Percentiles rank a stretch among this genome's conserved stretches.
Evolutionary conservation across 2,113 vertebrate species (phyloP).

Genomic region (Solenodon paradoxus): DNA sequence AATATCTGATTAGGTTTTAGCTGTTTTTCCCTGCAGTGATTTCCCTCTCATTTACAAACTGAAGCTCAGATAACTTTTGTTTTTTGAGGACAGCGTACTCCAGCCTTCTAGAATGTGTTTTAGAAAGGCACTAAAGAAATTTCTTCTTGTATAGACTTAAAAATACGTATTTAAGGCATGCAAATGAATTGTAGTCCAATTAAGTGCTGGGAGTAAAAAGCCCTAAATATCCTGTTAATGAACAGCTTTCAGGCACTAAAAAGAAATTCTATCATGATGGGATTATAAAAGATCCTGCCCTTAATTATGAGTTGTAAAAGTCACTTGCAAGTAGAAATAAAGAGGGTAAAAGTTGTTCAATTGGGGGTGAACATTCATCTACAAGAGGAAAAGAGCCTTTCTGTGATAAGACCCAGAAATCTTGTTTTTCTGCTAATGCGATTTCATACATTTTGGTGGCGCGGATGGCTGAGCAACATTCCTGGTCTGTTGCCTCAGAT

Average conservation of each 20-base stretch:
- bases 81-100: background rate
- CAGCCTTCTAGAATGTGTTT: background rate
- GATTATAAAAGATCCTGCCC: slow-evolving; percentile 49
- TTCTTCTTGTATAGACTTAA: slow-evolving; percentile 37
- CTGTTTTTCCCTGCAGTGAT: background rate
- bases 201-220: background rate
- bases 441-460: slow-evolving; percentile 83
- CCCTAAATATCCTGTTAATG: slow-evolving; percentile 31
- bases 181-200: slow-evolving; percentile 46
- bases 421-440: slow-evolving; percentile 78
- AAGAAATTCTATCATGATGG: slow-evolving; percentile 53
- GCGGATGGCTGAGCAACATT: slow-evolving; percentile 74
- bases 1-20: background rate
- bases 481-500: slow-evolving; percentile 72
- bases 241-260: background rate
- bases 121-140: background rate
- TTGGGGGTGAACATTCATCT: slow-evolving; percentile 61
- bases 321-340: slow-evolving; percentile 68
- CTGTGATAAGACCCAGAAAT: slow-evolving; percentile 74
- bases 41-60: background rate
- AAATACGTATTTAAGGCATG: background rate
- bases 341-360: slow-evolving; percentile 64
- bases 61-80: background rate
- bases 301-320: slow-evolving; percentile 65
- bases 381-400: slow-evolving; percentile 47